Evolutionary conservation across 2,888 invertebrate species (phyloP).

Genomic region (Drosophila mulleri): DNA sequence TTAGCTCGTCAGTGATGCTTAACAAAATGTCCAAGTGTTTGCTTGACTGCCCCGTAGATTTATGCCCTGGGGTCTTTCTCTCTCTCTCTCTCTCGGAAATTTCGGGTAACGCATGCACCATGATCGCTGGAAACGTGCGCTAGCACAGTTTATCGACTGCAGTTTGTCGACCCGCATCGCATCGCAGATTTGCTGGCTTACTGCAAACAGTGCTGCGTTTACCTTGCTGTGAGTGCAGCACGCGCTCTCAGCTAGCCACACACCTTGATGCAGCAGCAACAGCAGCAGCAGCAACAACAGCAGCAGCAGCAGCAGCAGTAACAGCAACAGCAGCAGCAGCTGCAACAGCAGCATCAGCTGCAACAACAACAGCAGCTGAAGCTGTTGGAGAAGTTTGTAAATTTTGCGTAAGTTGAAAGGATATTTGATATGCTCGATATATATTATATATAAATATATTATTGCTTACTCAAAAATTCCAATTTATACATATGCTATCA

Average conservation of each 20-base stretch:
- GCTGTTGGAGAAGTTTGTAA: too few species aligned
- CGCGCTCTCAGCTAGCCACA: slow-evolving; percentile 34
- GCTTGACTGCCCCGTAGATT: neutral
- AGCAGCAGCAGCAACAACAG: neutral
- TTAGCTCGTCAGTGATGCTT: slow-evolving; percentile 52
- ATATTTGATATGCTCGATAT: too few species aligned
- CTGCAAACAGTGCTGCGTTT: slow-evolving; percentile 56
- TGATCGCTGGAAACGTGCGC: slow-evolving; percentile 44
- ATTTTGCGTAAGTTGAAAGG: too few species aligned
- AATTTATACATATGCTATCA: too few species aligned
- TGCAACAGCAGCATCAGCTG: too few species aligned
- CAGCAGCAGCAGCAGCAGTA: too few species aligned
- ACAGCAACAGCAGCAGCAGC: too few species aligned
- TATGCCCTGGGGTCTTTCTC: neutral
- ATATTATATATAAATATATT: too few species aligned
- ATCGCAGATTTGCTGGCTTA: slow-evolving; percentile 15
- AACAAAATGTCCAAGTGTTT: slow-evolving; percentile 46
- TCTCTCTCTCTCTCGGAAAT: neutral
- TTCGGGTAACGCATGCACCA: slow-evolving; percentile 36
- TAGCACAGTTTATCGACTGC: slow-evolving; percentile 54
- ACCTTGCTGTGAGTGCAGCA: slow-evolving; percentile 66
- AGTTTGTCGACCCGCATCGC: slow-evolving; percentile 46
- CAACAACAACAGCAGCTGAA: too few species aligned
- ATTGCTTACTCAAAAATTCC: too few species aligned
- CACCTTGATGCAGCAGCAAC: slow-evolving; percentile 9